Base-by-base conservation (phyloP, 2,888 invertebrate species). In the Philopedon plagiatum region DNA sequence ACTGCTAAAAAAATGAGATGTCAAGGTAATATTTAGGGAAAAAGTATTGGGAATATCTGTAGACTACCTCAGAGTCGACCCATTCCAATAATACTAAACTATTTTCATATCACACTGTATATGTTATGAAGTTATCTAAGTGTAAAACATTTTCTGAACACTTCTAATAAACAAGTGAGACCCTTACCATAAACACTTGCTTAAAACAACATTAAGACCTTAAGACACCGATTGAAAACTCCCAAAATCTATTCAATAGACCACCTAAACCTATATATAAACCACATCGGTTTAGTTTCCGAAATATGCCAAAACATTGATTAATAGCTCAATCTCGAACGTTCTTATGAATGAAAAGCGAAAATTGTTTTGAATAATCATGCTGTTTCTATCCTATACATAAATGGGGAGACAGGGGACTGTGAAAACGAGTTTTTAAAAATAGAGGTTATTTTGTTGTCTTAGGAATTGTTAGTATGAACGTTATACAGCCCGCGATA, bases 301-400 rank as follows among this genome's bases (percentile, higher is more conserved):
- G 56, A 62, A 71, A 76, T 71, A 67, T 66, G 75, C 71, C 76
- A 74, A 67, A 74, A 70, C 75, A 71, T 74, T 77, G 76, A 78
- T 78, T 76, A 77, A 78, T 75, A 71, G 73, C 76, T 72, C 73
- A 75, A 77, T 76, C 76, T 76, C 76, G 7, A 74, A 76, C 75
- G 75, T 73, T 75, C 72, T 72, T 75, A 74, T 75, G 75, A 76
- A 76, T 71, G 75, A 61, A 74, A 74, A 70, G 76, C 73, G 71
- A 74, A 65, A 76, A 78, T 76, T 78, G 76, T 78, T 78, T 78
- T 78, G 79, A 79, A 79, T 79, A 78, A 79, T 78, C 60, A 66
- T 62, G 54, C 66, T 61, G 56, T 66, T 71, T 51, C 71, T 71
- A 76, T 58, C 49, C 56, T 62, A 65, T 68, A 70, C 57, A 57